Evolutionary conservation across 2,888 invertebrate genomes (phyloP).

Genomic region (Coenonympha arcania): DNA sequence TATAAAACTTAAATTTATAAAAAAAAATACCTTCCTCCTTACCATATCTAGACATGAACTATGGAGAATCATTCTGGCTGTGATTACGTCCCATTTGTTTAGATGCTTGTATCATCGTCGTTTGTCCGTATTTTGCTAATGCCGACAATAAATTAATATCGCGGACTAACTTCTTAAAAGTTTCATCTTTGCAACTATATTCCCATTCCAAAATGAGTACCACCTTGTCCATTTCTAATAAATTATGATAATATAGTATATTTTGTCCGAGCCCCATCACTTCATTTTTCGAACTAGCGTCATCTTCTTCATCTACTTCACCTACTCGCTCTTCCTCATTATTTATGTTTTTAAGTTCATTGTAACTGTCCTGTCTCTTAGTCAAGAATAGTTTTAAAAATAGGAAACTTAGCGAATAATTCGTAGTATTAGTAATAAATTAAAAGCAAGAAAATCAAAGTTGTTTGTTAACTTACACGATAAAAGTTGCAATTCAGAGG

Average conservation of each 20-base stretch:
- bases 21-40: conserved; percentile 52
- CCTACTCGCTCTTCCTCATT: conserved; percentile 9
- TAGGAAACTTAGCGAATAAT: conserved; percentile 58
- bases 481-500: conserved; percentile 73
- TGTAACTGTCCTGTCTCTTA: conserved; percentile 50
- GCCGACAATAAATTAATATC: conserved; percentile 50
- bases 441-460: conserved; percentile 55
- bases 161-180: conserved; percentile 26
- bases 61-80: conserved; percentile 73
- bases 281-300: conserved; percentile 18
- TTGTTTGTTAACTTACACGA: conserved; percentile 71
- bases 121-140: conserved; percentile 40
- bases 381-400: conserved; percentile 52
- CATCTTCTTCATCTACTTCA: conserved; percentile 37
- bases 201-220: conserved; percentile 10
- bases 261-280: conserved; percentile 12
- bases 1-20: conserved; percentile 47
- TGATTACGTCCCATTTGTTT: conserved; percentile 63
- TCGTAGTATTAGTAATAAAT: conserved; percentile 51
- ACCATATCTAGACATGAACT: conserved; percentile 68
- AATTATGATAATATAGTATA: too few relatives aligned
- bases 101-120: conserved; percentile 48
- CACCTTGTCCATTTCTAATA: conserved; percentile 15
- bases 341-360: conserved; percentile 31
- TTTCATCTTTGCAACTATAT: conserved; percentile 29